phyloP scores from a whole-genome alignment of 2,797 vertebrate species.

The Gallinago nigripennis region DNA sequence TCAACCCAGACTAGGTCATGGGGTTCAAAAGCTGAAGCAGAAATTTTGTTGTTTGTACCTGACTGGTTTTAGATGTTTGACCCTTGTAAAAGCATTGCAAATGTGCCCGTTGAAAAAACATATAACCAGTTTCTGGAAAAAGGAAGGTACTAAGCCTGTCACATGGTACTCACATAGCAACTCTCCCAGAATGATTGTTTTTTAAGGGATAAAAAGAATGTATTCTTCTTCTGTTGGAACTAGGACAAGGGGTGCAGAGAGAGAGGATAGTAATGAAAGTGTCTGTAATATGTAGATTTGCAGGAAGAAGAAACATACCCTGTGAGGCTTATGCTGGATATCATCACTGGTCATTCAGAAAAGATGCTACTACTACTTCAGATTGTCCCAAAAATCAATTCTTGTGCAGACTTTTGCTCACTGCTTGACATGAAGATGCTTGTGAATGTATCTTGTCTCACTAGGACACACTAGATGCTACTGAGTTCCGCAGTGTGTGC shows the following conservation, averaged over 20 bases:
- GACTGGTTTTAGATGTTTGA: neutral
- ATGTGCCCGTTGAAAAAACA: neutral
- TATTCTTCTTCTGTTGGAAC: neutral
- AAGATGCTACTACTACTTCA: neutral
- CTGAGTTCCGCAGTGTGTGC: neutral
- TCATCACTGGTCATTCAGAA: neutral
- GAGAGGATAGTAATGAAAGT: neutral
- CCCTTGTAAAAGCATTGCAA: neutral
- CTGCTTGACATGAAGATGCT: neutral
- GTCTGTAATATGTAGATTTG: neutral
- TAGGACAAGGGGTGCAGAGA: neutral
- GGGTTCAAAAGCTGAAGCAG: neutral
- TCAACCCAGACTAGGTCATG: neutral
- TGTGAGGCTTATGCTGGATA: neutral
- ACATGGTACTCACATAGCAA: neutral
- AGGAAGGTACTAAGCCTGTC: neutral
- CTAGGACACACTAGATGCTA: fast-evolving
- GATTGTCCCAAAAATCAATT: neutral
- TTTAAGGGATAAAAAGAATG: neutral
- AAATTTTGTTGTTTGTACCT: neutral
- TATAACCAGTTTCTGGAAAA: neutral
- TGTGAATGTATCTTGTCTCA: neutral
- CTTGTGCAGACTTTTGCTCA: neutral
- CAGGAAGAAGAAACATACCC: neutral
- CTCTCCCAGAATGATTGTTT: neutral